phyloP scores from a whole-genome alignment of 2,113 vertebrate species.

The Gallinago undulata region DNA sequence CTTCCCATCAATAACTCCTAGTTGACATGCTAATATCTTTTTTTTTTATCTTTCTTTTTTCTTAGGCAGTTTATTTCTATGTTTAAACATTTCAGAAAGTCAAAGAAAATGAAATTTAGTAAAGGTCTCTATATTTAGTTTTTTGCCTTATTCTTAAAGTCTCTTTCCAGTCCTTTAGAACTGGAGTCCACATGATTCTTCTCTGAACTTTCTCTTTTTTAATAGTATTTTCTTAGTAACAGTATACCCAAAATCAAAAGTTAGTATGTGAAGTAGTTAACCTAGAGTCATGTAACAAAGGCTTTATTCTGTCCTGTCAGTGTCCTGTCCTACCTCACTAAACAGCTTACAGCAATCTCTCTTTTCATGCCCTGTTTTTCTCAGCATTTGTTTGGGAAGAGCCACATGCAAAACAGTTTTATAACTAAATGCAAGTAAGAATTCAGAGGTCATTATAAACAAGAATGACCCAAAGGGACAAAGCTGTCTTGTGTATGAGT shows the following conservation, averaged over 20 bases:
- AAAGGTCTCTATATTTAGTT: neutral
- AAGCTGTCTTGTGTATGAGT: conserved; percentile 19
- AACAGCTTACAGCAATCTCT: neutral
- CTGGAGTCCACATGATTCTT: neutral
- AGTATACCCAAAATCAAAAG: neutral
- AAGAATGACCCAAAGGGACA: neutral
- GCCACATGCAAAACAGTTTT: neutral
- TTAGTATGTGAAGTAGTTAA: neutral
- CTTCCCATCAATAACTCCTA: neutral
- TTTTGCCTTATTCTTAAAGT: neutral
- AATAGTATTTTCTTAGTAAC: neutral
- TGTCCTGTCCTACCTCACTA: neutral
- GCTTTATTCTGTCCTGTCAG: neutral
- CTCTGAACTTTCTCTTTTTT: neutral
- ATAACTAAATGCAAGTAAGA: neutral
- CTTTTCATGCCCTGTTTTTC: neutral
- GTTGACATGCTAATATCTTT: neutral
- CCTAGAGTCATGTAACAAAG: neutral
- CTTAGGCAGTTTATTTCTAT: neutral
- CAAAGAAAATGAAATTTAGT: neutral
- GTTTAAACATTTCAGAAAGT: neutral
- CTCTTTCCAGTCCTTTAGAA: neutral
- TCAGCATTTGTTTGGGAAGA: neutral
- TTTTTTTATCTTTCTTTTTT: neutral
- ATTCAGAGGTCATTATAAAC: neutral